A percentile compares a stretch with the other conserved stretches of the same genome.
phyloP scores from a whole-genome alignment of 2,113 vertebrate species.

The Pica pica region DNA sequence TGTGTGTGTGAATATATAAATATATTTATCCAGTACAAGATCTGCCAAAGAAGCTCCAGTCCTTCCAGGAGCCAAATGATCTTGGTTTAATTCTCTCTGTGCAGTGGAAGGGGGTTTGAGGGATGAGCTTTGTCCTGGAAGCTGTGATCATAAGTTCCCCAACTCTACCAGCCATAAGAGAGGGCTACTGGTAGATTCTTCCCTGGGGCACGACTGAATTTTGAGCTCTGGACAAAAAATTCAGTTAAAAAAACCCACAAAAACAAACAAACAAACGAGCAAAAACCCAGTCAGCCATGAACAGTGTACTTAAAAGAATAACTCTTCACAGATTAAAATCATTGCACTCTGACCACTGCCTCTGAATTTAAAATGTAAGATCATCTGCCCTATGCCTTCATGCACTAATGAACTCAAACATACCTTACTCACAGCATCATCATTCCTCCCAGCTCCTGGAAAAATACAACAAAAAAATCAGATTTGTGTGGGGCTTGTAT shows the following conservation, averaged over 20 bases:
- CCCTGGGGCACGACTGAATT: background rate
- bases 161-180: background rate
- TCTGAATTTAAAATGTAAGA: background rate
- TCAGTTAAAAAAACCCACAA: background rate
- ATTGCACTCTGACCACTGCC: background rate
- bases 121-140: background rate
- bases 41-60: background rate
- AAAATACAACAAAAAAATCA: background rate
- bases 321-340: background rate
- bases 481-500: background rate
- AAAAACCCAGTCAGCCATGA: background rate
- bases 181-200: background rate
- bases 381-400: rapidly evolving
- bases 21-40: background rate
- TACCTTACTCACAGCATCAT: constrained; percentile 29
- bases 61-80: background rate
- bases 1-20: background rate
- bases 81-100: background rate
- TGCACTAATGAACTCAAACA: background rate
- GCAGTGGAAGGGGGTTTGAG: background rate
- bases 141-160: background rate
- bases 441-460: constrained; percentile 38
- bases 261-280: background rate
- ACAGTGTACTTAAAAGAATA: background rate
- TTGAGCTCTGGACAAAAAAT: background rate